Evolutionary conservation across 2,888 invertebrate genomes (phyloP).

Genomic region (Pseudoips prasinana): DNA sequence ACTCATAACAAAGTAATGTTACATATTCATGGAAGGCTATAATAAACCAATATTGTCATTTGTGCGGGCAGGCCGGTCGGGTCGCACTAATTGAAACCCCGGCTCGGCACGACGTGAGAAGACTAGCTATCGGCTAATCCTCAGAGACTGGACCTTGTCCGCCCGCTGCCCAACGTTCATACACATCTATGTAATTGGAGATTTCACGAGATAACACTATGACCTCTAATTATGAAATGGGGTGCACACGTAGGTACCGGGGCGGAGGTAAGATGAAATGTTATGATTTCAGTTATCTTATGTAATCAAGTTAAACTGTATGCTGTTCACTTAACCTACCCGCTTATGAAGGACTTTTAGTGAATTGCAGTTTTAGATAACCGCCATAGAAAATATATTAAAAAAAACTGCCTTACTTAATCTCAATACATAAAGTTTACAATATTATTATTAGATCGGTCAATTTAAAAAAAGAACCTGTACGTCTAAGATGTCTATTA

Average conservation of each 20-base stretch:
- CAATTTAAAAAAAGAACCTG: too few species aligned
- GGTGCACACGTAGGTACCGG: constrained; percentile 38
- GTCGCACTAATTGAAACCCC: constrained; percentile 69
- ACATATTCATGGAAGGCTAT: constrained; percentile 57
- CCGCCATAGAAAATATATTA: too few species aligned
- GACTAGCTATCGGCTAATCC: constrained; percentile 72
- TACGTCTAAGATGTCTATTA: too few species aligned
- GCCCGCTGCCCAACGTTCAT: constrained; percentile 40
- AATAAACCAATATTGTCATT: constrained; percentile 67
- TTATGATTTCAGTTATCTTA: constrained; percentile 30
- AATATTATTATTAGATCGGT: too few species aligned
- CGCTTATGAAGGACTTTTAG: not conserved
- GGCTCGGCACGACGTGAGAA: constrained; percentile 70
- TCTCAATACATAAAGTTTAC: too few species aligned
- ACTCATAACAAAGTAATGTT: constrained; percentile 37
- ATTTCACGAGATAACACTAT: constrained; percentile 78
- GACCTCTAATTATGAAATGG: constrained; percentile 63
- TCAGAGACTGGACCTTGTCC: constrained; percentile 39
- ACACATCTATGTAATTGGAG: constrained; percentile 67
- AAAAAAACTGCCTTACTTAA: too few species aligned
- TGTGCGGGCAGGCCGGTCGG: constrained; percentile 42
- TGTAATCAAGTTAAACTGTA: constrained; percentile 22
- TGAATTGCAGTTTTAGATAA: too few species aligned
- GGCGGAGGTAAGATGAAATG: constrained; percentile 29
- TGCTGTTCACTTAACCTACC: constrained; percentile 8